phyloP scores from a whole-genome alignment of 2,888 invertebrate genomes.

The Pinctada fucata region DNA sequence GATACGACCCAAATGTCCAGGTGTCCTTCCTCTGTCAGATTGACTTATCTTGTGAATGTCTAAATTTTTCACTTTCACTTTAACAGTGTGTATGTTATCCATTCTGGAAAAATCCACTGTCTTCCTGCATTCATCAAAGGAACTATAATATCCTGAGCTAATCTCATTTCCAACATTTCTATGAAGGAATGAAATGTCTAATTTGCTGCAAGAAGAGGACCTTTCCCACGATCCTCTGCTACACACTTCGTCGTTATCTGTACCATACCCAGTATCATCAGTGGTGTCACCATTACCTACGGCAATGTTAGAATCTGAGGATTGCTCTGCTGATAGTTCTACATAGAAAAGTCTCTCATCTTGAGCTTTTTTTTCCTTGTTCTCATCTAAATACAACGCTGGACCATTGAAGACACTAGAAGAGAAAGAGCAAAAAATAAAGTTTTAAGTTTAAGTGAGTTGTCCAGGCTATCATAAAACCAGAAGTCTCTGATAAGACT shows the following conservation, averaged over 20 bases:
- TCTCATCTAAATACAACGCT: background rate
- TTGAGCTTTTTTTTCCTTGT: background rate
- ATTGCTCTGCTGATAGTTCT: no score
- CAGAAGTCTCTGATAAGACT: no score
- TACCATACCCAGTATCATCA: conserved; percentile 59
- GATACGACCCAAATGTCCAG: conserved; percentile 19
- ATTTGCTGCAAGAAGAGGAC: background rate
- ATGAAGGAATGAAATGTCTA: background rate
- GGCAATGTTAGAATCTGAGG: background rate
- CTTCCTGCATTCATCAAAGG: background rate
- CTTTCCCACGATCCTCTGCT: background rate
- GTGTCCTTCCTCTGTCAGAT: conserved; percentile 14
- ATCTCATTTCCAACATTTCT: background rate
- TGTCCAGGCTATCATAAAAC: no score
- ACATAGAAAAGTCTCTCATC: background rate
- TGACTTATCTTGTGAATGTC: conserved; percentile 10
- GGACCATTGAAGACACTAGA: background rate
- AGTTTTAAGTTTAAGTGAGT: no score
- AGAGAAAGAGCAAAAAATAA: background rate
- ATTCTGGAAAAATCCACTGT: conserved; percentile 30
- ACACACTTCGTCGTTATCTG: conserved; percentile 48
- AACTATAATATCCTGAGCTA: background rate
- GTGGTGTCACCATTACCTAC: conserved; percentile 33
- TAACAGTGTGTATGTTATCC: conserved; percentile 34
- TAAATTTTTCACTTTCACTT: conserved; percentile 28